Evolutionary conservation across 2,113 vertebrate genomes (phyloP), one percentile per base, ranked within the genome.

Genomic region (Catagonus wagneri): DNA sequence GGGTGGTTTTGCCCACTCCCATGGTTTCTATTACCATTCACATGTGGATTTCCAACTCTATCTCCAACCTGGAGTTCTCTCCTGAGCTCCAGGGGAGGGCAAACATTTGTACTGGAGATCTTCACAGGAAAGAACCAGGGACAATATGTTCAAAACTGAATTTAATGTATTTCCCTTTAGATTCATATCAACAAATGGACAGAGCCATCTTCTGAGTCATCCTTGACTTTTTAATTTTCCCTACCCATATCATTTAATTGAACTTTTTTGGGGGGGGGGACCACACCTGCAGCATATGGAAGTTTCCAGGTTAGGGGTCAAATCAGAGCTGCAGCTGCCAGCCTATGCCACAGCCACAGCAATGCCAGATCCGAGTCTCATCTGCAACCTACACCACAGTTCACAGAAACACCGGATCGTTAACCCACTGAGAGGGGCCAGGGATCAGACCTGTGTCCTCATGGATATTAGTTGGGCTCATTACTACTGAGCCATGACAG

Each of bases 61-160:
- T 93, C 56, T 63, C 23, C 76, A 94, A 78, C 11, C 9, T 44
- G 78, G 25, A 88, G 81, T 81, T 81, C 15, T 93, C 50, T 85
- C 78, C 83, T 86, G n/a, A 81, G 11, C 61, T 92, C 39, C 34
- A 74, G 32, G 44, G 85, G 50, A 88, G 17, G 20, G 6, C 29
- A 63, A 84, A 76, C 5, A 66, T 50, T 50, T 89, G 22, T 83
- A 74, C 39, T 61, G 44, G 66, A 96, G 22, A 79, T 52, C n/a
- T 65, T 32, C 36, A 36, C n/a, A 23, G 65, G 27, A 92, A 69
- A 60, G 22, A 29, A 27, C 27, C 39, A 92, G 15, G 84, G 71
- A 60, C 22, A 88, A 20, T 54, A 52, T 69, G 34, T 54, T 78
- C 52, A 95, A 85, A 96, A 81, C 5, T n/a, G 71, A 58, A 50